A percentile compares a stretch with the other conserved stretches of the same genome.
phyloP scores from a whole-genome alignment of 2,888 invertebrate species.

The Cremastinae sp. region DNA sequence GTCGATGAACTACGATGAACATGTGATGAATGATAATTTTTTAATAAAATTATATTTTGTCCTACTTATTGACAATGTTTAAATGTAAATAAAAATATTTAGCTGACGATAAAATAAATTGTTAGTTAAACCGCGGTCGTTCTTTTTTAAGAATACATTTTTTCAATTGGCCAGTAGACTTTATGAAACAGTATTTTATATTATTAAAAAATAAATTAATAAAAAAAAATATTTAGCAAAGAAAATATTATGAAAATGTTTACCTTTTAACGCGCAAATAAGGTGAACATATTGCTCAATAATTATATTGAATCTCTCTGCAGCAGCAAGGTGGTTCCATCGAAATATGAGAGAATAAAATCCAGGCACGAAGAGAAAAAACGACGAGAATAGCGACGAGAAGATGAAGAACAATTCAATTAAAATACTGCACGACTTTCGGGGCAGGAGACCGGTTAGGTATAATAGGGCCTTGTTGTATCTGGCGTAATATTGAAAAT shows the following conservation, averaged over 20 bases:
- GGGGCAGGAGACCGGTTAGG: slow-evolving; percentile 33
- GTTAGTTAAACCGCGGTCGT: no score
- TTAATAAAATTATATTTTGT: no score
- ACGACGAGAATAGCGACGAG: slow-evolving; percentile 1
- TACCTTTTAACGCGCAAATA: slow-evolving; percentile 37
- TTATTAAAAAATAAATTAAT: background rate
- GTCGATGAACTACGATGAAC: no score
- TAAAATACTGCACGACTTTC: background rate
- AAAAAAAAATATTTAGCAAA: background rate
- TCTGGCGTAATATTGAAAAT: slow-evolving; percentile 45
- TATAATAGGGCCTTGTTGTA: slow-evolving; percentile 39
- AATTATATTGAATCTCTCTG: slow-evolving; percentile 26
- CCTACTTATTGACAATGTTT: no score
- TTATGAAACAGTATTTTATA: no score
- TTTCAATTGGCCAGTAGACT: no score
- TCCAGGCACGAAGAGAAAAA: slow-evolving; percentile 26
- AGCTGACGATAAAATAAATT: no score
- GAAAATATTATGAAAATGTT: background rate
- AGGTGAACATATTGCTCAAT: slow-evolving; percentile 9
- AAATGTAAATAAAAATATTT: no score
- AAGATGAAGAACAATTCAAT: slow-evolving; percentile 2
- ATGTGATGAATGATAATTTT: no score
- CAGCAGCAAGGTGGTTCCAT: slow-evolving; percentile 5
- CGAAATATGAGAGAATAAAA: slow-evolving; percentile 28
- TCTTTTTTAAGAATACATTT: no score